Base-by-base conservation (phyloP, 2,888 invertebrate genomes). In the Drosophila gaucha region DNA sequence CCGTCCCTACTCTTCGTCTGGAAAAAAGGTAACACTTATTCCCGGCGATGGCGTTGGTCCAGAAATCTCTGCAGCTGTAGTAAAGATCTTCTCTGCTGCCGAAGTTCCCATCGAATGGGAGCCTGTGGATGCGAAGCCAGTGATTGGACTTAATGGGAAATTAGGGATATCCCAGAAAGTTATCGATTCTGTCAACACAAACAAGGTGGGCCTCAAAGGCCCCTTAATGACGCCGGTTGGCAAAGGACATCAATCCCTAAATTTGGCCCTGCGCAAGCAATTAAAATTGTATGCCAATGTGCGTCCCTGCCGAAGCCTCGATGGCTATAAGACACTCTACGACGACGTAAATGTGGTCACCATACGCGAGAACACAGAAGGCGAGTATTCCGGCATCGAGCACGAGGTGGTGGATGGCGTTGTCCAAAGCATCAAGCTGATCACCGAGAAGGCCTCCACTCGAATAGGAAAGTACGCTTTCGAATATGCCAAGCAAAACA, bases 21-120 rank as follows among this genome's bases (percentile, higher is more conserved):
- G 93, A 67, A 93, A 94, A 82, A 96, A 94, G 91, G 98, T 99
- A 78, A 99, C 99, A 12, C 93, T 99, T 64, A 99, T 99, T 88
- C 99, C 99, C 35, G 99, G 99, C 46, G 99, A 99, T 94, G 99
- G 99, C 67, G 99, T 99, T 90, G 99, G 99, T 2, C 99, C 99
- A 0, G 99, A 99, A 93, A 99, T 99, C 89, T 99, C 99, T 1
- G 95, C 96, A 22, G 96, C 99, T 59, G 99, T 99, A 24, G 98
- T 99, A 92, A 96, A 98, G 92, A 99, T 99, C 82, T 99, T 99
- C 92, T 94, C 95, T 77, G 95, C 97, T 73, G 98, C 99, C 54
- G 95, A 96, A 92, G 98, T 98, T 71, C 99, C 99, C n/a, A 96
- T 99, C 82, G 96, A 97, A 91, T 99, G 99, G 99, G 99, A 99